These are phyloP conservation scores for Leucophora obtusa DNA, from an alignment of 2,888 invertebrate species.

Conservation along the genomic window DNA sequence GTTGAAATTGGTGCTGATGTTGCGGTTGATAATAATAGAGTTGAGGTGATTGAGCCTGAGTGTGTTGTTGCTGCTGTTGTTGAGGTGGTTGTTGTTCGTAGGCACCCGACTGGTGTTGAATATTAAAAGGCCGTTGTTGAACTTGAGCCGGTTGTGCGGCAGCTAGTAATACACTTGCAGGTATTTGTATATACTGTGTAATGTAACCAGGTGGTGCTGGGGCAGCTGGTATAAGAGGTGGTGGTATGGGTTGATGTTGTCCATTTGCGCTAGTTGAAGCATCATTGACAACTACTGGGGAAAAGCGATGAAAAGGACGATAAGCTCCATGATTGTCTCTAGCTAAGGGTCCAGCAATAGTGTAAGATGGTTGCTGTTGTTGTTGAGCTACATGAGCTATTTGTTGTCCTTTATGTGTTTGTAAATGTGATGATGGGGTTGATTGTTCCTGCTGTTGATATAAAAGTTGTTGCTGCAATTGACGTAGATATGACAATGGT, in stretches of 20 bases:
- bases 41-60: slow-evolving; percentile 38
- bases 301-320: slow-evolving; percentile 65
- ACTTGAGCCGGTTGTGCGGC: slow-evolving; percentile 67
- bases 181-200: slow-evolving; percentile 71
- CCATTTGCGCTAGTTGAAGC: slow-evolving; percentile 57
- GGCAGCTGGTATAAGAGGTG: slow-evolving; percentile 7
- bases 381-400: slow-evolving; percentile 5
- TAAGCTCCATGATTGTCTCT: slow-evolving; percentile 72
- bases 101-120: slow-evolving; percentile 3
- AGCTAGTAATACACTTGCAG: slow-evolving; percentile 69
- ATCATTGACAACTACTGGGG: slow-evolving; percentile 48
- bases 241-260: slow-evolving; percentile 29
- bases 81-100: slow-evolving; percentile 55
- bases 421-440: slow-evolving; percentile 20
- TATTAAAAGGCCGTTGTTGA: slow-evolving; percentile 40
- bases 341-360: slow-evolving; percentile 69
- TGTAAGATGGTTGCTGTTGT: slow-evolving; percentile 49
- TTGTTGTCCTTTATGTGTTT: slow-evolving; percentile 38
- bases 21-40: slow-evolving; percentile 41
- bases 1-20: slow-evolving; percentile 16
- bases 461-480: slow-evolving; percentile 69
- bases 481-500: slow-evolving; percentile 73
- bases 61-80: slow-evolving; percentile 51
- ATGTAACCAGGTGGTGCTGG: slow-evolving; percentile 55
- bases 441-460: slow-evolving; percentile 65